Evolutionary conservation across 2,888 invertebrate species (phyloP), one percentile per base, ranked within the genome.

Genomic region (Pinctada fucata): DNA sequence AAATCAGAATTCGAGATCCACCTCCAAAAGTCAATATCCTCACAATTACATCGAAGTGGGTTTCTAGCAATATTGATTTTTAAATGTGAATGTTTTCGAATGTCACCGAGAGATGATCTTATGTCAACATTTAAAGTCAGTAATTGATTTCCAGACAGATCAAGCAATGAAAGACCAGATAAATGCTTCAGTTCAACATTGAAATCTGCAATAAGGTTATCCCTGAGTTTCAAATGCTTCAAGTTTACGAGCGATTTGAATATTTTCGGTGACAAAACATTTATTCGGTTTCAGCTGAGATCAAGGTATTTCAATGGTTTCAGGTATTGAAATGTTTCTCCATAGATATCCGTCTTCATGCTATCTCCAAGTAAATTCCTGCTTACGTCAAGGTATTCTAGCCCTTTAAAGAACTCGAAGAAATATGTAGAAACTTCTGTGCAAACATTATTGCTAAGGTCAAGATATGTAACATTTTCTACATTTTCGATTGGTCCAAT

Each of bases 211-310:
- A n/a, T 13, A 47, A 45, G 51, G 31, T 79, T 79, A 5, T 47
- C 1, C 16, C 47, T 16, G 2, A 79, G 49, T 16, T 75, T n/a
- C 49, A 79, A 47, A 2, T 2, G n/a, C 10, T 63, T 1, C 8
- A 79, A 64, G 63, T 63, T 64, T n/a, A n/a, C 6, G 13, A 75
- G 63, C 13, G 64, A 50, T 68, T 48, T 49, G 16, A 79, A 72
- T 2, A 76, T 49, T 3, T 47, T 31, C 3, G 47, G 13, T 3
- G 48, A 45, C 16, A 79, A 8, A 5, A n/a, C n/a, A 16, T 6
- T 16, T 50, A 74, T 74, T 66, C 6, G 6, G 31, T 74, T 74
- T 13, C 2, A n/a, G 3, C 65, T 66, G 13, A 74, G 49, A 16
- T 66, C 65, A 4, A 74, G 48, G 48, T 31, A 31, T 49, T 49